These are phyloP conservation scores for Notodonta ziczac DNA, from an alignment of 2,888 invertebrate genomes.

Conservation along the genomic window DNA sequence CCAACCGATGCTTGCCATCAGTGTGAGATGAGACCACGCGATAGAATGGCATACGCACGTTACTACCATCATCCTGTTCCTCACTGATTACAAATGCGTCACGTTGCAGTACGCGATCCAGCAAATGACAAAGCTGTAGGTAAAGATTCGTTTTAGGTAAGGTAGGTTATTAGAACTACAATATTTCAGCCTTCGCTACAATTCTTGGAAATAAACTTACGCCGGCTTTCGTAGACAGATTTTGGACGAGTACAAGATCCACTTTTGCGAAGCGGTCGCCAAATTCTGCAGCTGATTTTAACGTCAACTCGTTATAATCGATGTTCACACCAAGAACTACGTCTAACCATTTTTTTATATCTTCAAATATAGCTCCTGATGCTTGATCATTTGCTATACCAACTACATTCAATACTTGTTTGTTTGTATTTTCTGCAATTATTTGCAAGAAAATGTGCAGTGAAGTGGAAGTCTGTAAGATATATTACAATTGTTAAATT, in stretches of 20 bases:
- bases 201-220: conserved; percentile 25
- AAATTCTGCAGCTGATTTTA: conserved; percentile 8
- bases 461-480: conserved; percentile 31
- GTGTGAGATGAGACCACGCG: conserved; percentile 21
- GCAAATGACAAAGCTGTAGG: conserved; percentile 19
- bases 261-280: conserved; percentile 16
- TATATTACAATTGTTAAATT: neutral
- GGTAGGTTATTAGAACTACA: too few relatives aligned
- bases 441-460: conserved; percentile 44
- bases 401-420: conserved; percentile 31
- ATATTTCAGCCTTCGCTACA: too few relatives aligned
- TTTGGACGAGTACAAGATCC: conserved; percentile 33
- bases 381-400: conserved; percentile 25
- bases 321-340: conserved; percentile 25
- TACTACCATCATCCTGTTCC: conserved; percentile 21
- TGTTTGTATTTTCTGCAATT: conserved; percentile 46
- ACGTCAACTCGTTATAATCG: conserved; percentile 21
- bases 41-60: conserved; percentile 19
- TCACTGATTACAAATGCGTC: conserved; percentile 29
- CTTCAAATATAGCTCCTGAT: conserved; percentile 23
- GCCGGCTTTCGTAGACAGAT: conserved; percentile 31
- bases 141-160: neutral
- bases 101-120: conserved; percentile 21
- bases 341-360: conserved; percentile 26
- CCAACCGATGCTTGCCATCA: conserved; percentile 13